Evolutionary conservation across 1,140 invertebrate genomes (phyloP), one percentile per base, ranked within the genome.

Genomic region (Meloidogyne floridensis): DNA sequence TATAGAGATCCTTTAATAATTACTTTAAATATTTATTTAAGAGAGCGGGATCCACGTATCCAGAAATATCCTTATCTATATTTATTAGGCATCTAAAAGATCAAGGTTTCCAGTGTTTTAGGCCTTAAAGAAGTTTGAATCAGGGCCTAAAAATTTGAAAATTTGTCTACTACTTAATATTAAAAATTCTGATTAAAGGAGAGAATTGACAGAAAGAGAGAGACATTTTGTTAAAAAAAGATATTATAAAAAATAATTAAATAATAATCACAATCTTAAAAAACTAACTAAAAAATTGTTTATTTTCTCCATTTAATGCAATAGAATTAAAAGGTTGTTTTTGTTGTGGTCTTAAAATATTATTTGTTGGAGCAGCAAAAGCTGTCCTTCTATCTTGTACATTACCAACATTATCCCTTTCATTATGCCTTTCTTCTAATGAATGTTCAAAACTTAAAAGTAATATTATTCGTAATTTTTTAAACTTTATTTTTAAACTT

Each of bases 311-410:
- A 56, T 75, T 80, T 20, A 83, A 51, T 69, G 13, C 65, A 42
- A 20, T 42, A 59, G 79, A 43, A 47, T 83, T 85, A 69, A 84
- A 47, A 8, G 83, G 59, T 65, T 65, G 11, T 15, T 59, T n/a
- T 65, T 65, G 59, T 65, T 65, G 59, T 65, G 59, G 15, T 65
- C 5, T 65, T 65, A 65, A 65, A n/a, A 65, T 7, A 65, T 65
- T 32, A 32, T 81, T 85, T 71, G 18, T 84, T 51, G 83, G 83
- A n/a, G 84, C 83, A 69, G 83, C 83, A 53, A 82, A 75, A 9
- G 78, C 78, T 70, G 59, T 83, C 54, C 83, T 20, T 82, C 72
- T 47, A 32, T 54, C 77, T 32, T 32, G 32, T 32, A 32, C 32
- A 59, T 59, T 59, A 56, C 13, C 13, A 59, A 32, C 32, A 32